Evolutionary conservation across 2,113 vertebrate genomes (phyloP).

Genomic region (Isurus oxyrinchus): DNA sequence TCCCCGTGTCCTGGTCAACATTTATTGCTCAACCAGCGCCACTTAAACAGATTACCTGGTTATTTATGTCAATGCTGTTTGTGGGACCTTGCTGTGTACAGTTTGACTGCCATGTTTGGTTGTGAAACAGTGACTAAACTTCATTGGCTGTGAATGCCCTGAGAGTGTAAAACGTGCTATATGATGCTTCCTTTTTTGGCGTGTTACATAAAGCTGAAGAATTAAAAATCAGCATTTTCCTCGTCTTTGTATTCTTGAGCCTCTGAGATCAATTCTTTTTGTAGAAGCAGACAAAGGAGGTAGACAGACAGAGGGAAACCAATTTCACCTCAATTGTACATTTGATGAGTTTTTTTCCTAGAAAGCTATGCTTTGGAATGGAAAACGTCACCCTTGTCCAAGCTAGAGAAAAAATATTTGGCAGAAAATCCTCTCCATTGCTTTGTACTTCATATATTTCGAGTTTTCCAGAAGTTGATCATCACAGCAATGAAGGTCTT

Average conservation of each 20-base stretch:
- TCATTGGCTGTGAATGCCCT: not conserved
- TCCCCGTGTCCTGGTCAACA: not conserved
- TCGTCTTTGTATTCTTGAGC: not conserved
- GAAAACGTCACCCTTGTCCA: not conserved
- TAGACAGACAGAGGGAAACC: not conserved
- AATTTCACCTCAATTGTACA: not conserved
- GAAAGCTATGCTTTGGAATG: not conserved
- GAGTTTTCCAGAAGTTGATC: not conserved
- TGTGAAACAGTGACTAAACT: not conserved
- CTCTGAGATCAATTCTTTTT: not conserved
- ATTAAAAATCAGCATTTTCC: not conserved
- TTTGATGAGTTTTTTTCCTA: not conserved
- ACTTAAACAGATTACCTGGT: not conserved
- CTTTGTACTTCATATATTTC: not conserved
- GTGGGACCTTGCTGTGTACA: not conserved
- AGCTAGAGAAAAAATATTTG: not conserved
- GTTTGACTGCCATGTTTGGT: not conserved
- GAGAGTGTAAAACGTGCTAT: not conserved
- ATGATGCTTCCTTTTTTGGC: not conserved
- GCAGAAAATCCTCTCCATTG: not conserved
- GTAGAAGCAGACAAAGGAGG: not conserved
- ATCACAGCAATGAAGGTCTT: not conserved
- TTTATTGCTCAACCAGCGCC: not conserved
- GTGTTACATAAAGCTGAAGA: not conserved
- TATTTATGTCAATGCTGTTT: conserved; percentile 26